A percentile compares a stretch with the other conserved stretches of the same genome.
These are phyloP conservation scores for Tinamus major DNA, from an alignment of 2,797 vertebrate genomes.

Conservation along the genomic window DNA sequence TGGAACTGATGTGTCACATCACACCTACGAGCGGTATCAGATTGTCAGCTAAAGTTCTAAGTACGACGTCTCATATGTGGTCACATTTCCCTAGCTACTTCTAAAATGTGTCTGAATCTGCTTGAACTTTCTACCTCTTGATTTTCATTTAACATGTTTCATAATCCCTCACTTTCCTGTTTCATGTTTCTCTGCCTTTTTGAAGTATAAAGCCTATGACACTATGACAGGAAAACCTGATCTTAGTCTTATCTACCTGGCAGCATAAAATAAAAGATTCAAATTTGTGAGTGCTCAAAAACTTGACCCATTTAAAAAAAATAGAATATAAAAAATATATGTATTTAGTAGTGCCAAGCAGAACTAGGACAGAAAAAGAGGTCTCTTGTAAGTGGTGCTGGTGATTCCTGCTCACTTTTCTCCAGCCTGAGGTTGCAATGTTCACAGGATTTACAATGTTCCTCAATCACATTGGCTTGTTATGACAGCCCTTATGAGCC, in stretches of 20 bases:
- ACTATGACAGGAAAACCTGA: not conserved
- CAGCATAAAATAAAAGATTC: not conserved
- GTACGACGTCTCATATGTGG: not conserved
- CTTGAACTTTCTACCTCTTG: not conserved
- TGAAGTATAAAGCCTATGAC: not conserved
- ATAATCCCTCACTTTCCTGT: not conserved
- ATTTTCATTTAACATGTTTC: not conserved
- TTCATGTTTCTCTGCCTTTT: not conserved
- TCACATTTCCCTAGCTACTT: not conserved
- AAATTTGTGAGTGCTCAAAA: not conserved
- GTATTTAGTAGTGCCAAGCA: not conserved
- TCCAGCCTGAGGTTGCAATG: not conserved
- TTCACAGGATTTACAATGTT: not conserved
- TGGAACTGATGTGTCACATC: not conserved
- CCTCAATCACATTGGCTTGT: not conserved
- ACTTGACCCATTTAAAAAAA: not conserved
- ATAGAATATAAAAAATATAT: not conserved
- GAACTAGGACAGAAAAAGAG: not conserved
- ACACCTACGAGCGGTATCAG: not conserved
- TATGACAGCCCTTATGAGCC: not conserved
- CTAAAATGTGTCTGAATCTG: not conserved
- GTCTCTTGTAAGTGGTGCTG: not conserved
- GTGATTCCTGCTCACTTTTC: not conserved
- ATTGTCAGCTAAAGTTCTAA: not conserved
- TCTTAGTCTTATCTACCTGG: not conserved